Evolutionary conservation across 2,888 invertebrate genomes (phyloP), one percentile per base, ranked within the genome.

Genomic region (Thalpophila matura): DNA sequence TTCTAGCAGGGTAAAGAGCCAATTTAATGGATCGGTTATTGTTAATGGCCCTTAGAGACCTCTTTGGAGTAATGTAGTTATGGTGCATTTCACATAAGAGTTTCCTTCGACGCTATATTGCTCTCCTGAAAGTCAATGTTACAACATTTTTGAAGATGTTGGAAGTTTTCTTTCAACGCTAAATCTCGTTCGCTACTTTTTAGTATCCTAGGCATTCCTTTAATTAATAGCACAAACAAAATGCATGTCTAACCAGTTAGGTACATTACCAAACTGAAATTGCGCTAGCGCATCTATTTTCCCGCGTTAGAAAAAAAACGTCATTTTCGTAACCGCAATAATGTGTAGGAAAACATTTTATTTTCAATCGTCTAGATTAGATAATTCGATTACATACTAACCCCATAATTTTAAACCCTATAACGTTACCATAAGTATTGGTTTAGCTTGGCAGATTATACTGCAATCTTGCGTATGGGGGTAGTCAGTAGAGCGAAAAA

Each of bases 401-500:
- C 5, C 6, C 45, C 0, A n/a, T 6, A 1, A 73, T 57, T 66
- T 16, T 40, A 40, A 29, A 31, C 53, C 20, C 1, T 67, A 64
- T 12, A 2, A 0, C 24, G 29, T 40, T 67, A 16, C 0, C 3
- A 59, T 69, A 66, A 35, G 50, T 43, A 27, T 63, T 20, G 26
- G 1, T 57, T 69, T 65, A 1, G 33, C 16, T 4, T 73, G 65
- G 56, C n/a, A 16, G n/a, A 14, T 26, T 51, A 12, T 14, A 14
- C 29, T 12, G 54, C 20, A 58, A 53, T 58, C 54, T 55, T 53
- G 42, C 45, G 46, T 60, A 43, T 55, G 37, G 29, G 29, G 70
- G 74, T 71, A 66, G 62, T 57, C 86, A 86, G 54, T 79, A 72
- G 87, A 89, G 86, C 89, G 85, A 83, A 63, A 83, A 89, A 89